Evolutionary conservation across 2,113 vertebrate species (phyloP).

Genomic region (zebrafish (Danio rerio)): DNA sequence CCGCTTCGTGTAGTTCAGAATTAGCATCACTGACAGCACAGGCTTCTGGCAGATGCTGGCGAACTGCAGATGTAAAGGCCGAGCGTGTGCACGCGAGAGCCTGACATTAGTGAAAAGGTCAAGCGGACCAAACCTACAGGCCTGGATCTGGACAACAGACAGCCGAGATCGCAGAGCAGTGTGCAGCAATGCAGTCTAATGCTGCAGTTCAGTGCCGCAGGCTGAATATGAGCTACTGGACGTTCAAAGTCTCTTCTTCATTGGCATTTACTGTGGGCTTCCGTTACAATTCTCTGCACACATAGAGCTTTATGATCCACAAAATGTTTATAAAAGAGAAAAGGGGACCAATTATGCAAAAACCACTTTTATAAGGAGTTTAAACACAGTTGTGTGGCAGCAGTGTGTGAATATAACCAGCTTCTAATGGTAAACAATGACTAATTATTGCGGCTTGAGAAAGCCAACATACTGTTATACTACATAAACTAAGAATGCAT

Average conservation of each 20-base stretch:
- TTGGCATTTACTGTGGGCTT: not conserved
- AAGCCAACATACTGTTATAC: too few relatives aligned
- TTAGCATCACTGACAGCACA: constrained; percentile 7
- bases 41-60: not conserved
- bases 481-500: too few relatives aligned
- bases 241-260: not conserved
- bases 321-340: too few relatives aligned
- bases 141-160: not conserved
- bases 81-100: not conserved
- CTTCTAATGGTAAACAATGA: too few relatives aligned
- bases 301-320: too few relatives aligned
- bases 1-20: constrained; percentile 6
- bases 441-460: too few relatives aligned
- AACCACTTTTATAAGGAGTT: too few relatives aligned
- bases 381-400: too few relatives aligned
- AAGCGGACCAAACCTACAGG: constrained; percentile 41
- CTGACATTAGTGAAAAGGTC: constrained; percentile 37
- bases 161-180: not conserved
- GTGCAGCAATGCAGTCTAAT: not conserved
- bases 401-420: too few relatives aligned
- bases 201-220: not conserved
- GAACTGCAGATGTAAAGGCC: not conserved
- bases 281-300: not conserved
- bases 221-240: not conserved
- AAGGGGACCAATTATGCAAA: too few relatives aligned